Conservation (phyloP, 2,888 invertebrate genomes). For the Steinernema carpocapsae region DNA sequence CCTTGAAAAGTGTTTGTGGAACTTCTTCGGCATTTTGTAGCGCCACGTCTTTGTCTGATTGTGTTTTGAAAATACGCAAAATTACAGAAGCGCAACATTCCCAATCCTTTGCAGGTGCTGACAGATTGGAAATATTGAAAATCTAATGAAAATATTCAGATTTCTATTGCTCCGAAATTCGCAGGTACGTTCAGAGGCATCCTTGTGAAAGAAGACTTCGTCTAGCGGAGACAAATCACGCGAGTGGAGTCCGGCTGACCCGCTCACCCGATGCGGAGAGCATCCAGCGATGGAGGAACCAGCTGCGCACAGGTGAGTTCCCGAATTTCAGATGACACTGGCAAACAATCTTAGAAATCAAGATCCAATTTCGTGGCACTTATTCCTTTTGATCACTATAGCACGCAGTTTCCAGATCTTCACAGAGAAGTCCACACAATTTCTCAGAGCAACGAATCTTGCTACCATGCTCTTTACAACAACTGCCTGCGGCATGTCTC, state of each 20-base stretch:
- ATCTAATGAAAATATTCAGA: not conserved
- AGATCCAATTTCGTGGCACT: no score
- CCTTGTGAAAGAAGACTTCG: not conserved
- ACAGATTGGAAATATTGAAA: not conserved
- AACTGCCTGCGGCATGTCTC: slow-evolving; percentile 65
- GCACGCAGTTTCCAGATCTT: slow-evolving; percentile 45
- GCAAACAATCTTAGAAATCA: no score
- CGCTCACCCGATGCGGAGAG: slow-evolving; percentile 46
- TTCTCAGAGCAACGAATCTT: slow-evolving; percentile 49
- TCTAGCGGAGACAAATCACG: not conserved
- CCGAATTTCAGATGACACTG: no score
- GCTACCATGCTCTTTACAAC: slow-evolving; percentile 61
- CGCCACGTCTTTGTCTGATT: not conserved
- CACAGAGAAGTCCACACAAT: slow-evolving; percentile 40
- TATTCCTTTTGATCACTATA: no score
- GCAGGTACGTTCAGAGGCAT: not conserved
- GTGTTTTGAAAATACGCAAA: not conserved
- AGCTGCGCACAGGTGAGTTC: slow-evolving; percentile 44
- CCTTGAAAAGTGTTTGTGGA: not conserved
- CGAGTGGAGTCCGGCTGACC: not conserved
- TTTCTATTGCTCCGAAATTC: not conserved
- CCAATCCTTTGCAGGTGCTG: not conserved
- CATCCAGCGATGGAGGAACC: slow-evolving; percentile 48
- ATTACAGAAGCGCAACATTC: not conserved
- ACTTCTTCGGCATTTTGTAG: not conserved